These are phyloP conservation scores for Caenorhabditis parvicauda DNA, from an alignment of 2,888 invertebrate species.

Conservation along the genomic window DNA sequence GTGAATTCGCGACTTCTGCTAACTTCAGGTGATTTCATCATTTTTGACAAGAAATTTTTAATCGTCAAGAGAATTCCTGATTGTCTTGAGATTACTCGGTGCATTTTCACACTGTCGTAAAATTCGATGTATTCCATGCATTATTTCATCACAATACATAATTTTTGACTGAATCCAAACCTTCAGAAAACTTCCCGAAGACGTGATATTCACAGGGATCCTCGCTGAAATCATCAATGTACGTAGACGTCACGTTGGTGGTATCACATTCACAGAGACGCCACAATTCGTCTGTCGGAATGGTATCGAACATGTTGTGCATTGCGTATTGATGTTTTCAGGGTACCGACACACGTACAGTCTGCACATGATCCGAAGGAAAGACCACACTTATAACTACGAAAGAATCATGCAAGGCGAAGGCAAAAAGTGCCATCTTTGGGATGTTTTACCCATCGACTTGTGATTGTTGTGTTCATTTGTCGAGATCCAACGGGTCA, in stretches of 20 bases:
- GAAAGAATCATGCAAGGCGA: constrained; percentile 24
- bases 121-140: neutral
- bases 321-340: no score
- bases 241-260: constrained; percentile 22
- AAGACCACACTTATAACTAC: constrained; percentile 23
- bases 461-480: no score
- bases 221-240: constrained; percentile 29
- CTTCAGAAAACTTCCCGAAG: constrained; percentile 35
- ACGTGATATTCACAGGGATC: constrained; percentile 39
- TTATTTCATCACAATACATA: neutral
- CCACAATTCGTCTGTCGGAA: constrained; percentile 33
- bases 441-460: no score
- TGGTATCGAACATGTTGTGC: constrained; percentile 5
- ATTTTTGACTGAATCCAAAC: neutral
- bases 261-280: constrained; percentile 32
- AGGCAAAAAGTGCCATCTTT: constrained; percentile 20
- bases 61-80: neutral
- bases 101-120: no score
- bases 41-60: no score
- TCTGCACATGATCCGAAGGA: constrained; percentile 26
- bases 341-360: constrained; percentile 25
- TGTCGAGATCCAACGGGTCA: no score
- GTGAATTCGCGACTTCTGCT: constrained; percentile 23
- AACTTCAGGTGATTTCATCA: constrained; percentile 26
- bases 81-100: no score